Evolutionary conservation across 2,797 vertebrate species (phyloP).

Genomic region (Chaetodon trifasciatus): DNA sequence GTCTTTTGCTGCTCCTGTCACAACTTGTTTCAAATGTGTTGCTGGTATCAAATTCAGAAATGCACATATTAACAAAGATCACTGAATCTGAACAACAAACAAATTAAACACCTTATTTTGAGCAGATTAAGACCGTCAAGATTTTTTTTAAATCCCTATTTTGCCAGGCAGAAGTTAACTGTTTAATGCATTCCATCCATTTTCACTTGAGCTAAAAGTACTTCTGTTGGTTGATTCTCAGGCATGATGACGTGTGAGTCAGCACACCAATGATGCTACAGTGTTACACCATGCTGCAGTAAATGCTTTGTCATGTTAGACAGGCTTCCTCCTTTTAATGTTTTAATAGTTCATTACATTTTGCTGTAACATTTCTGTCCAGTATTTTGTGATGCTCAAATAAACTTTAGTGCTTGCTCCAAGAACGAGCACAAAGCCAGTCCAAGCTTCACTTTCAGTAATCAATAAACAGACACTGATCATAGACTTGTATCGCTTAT

Average conservation of each 20-base stretch:
- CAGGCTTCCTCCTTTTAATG: not conserved
- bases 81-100: not conserved
- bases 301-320: not conserved
- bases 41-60: no score
- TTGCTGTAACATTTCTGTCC: not conserved
- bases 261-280: not conserved
- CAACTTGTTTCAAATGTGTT: no score
- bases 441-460: not conserved
- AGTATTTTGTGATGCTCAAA: not conserved
- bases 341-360: conserved; percentile 2
- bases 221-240: not conserved
- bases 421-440: not conserved
- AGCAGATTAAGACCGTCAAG: not conserved
- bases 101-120: not conserved
- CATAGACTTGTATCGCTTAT: not conserved
- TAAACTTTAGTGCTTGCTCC: no score
- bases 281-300: not conserved
- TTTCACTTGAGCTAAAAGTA: not conserved
- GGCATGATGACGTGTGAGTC: not conserved
- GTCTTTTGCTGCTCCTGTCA: no score
- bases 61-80: no score
- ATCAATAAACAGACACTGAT: not conserved
- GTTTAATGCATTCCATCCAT: not conserved
- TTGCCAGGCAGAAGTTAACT: not conserved
- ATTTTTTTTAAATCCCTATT: not conserved